Conservation (phyloP, 2,888 invertebrate species). For the Drosophila koepferae region DNA sequence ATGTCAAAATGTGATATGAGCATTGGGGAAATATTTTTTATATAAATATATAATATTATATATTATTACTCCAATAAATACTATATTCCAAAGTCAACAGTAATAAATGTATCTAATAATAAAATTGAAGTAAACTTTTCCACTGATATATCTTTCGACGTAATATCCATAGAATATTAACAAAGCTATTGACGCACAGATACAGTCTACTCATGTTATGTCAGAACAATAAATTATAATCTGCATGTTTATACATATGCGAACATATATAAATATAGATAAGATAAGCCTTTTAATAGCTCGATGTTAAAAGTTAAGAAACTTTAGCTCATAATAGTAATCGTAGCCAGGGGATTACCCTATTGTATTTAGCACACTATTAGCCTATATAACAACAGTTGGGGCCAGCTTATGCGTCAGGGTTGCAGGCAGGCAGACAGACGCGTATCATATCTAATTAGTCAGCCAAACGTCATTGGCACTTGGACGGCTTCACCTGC, state of each 20-base stretch:
- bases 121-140: background rate
- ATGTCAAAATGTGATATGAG: background rate
- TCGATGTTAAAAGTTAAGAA: conserved; percentile 7
- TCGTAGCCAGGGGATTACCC: conserved; percentile 1
- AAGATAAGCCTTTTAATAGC: conserved; percentile 22
- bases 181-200: conserved; percentile 31
- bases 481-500: conserved; percentile 58
- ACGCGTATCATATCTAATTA: conserved; percentile 64
- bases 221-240: conserved; percentile 35
- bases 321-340: background rate
- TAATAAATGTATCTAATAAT: background rate
- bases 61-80: background rate
- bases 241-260: conserved; percentile 7
- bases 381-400: conserved; percentile 15
- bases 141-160: background rate
- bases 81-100: background rate
- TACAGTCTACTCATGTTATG: conserved; percentile 25
- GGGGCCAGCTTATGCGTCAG: conserved; percentile 39
- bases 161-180: conserved; percentile 13
- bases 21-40: background rate
- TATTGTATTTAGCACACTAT: conserved; percentile 22
- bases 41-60: background rate
- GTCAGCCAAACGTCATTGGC: conserved; percentile 54
- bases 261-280: conserved; percentile 14
- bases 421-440: conserved; percentile 9